These are phyloP conservation scores for Elaphurus davidianus DNA, from an alignment of 2,113 vertebrate genomes.

Conservation along the genomic window DNA sequence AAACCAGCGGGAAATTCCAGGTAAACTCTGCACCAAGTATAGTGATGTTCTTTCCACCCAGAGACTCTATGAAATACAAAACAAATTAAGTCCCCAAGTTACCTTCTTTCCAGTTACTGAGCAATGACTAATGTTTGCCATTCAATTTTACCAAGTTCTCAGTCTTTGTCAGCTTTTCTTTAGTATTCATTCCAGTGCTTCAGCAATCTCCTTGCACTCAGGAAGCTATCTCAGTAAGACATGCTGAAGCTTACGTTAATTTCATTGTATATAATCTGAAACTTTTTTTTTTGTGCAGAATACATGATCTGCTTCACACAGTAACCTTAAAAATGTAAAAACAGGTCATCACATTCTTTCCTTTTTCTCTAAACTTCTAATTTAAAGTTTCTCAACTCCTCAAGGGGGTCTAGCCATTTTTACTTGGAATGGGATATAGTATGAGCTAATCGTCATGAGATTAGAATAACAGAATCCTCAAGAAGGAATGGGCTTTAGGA, in stretches of 20 bases:
- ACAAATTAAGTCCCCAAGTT: background rate
- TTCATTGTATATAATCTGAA: background rate
- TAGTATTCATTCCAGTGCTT: background rate
- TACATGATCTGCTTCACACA: background rate
- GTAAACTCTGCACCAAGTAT: constrained; percentile 97
- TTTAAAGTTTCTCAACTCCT: background rate
- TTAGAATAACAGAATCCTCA: background rate
- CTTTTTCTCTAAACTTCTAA: background rate
- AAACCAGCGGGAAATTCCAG: constrained; percentile 99
- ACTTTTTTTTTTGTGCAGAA: background rate
- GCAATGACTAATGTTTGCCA: background rate
- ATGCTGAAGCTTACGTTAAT: too few species aligned
- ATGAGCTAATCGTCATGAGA: background rate
- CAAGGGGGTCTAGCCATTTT: background rate
- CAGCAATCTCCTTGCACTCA: background rate
- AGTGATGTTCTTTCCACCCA: constrained; percentile 98
- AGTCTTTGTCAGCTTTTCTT: background rate
- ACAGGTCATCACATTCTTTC: background rate
- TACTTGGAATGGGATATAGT: background rate
- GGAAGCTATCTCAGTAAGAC: background rate
- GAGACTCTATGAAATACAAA: constrained; percentile 88
- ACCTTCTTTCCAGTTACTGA: background rate
- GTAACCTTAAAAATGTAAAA: background rate
- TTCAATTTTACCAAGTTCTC: background rate
- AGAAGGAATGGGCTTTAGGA: background rate